A percentile compares a stretch with the other conserved stretches of the same genome.
These are phyloP conservation scores for Hydrozoanthus tunicans DNA, from an alignment of 64 coral and sea anemone genomes.

Conservation along the genomic window DNA sequence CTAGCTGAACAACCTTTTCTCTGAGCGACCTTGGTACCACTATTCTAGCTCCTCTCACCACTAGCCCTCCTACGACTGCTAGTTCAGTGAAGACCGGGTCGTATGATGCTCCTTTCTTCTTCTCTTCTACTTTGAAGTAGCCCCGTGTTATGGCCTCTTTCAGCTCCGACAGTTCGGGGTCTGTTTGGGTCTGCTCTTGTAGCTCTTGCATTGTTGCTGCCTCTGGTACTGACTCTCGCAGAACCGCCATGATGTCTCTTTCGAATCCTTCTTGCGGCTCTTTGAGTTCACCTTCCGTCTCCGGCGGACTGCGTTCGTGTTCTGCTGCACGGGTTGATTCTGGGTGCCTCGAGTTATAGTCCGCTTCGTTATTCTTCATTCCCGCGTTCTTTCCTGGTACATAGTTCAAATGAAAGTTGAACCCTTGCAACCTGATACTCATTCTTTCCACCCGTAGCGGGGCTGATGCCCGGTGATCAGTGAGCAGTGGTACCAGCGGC, in stretches of 20 bases:
- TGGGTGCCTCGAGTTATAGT: slow-evolving; percentile 26
- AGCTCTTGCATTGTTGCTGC: slow-evolving; percentile 15
- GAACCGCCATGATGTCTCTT: background rate
- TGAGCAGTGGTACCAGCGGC: slow-evolving; percentile 52
- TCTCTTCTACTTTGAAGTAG: slow-evolving; percentile 34
- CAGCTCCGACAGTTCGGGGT: slow-evolving; percentile 43
- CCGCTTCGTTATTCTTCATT: slow-evolving; percentile 65
- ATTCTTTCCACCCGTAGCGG: slow-evolving; percentile 55
- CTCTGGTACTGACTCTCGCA: slow-evolving; percentile 1
- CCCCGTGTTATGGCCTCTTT: slow-evolving; percentile 51
- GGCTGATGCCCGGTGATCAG: slow-evolving; percentile 39
- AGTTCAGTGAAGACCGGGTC: slow-evolving; percentile 24
- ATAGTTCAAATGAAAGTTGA: slow-evolving; percentile 62
- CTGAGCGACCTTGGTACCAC: background rate
- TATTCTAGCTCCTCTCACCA: slow-evolving; percentile 1
- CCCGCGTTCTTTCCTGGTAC: slow-evolving; percentile 16
- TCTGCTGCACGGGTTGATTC: background rate
- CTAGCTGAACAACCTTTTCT: background rate
- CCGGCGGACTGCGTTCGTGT: background rate
- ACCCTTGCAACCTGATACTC: slow-evolving; percentile 56
- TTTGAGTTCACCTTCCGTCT: slow-evolving; percentile 5
- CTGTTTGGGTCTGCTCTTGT: background rate
- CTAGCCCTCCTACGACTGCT: slow-evolving; percentile 11
- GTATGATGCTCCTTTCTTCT: background rate
- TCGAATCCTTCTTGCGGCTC: slow-evolving; percentile 15